A percentile compares a stretch with the other conserved stretches of the same genome.
Evolutionary conservation across 2,113 vertebrate species (phyloP).

Genomic region (Aldabrachelys gigantea): DNA sequence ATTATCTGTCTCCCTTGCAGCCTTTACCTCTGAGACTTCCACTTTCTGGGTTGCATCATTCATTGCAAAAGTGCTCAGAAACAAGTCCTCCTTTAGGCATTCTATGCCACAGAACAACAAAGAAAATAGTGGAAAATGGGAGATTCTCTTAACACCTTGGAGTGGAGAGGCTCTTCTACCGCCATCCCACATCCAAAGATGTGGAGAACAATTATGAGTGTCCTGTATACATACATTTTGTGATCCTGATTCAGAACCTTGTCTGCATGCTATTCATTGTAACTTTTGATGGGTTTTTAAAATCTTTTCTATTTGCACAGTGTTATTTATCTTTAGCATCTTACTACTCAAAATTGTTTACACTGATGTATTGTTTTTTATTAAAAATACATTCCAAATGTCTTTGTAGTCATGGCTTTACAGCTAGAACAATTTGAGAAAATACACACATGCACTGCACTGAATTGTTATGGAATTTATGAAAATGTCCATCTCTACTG

Average conservation of each 20-base stretch:
- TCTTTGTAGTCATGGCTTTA: background rate
- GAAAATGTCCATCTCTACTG: background rate
- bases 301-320: background rate
- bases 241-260: too few species aligned
- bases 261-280: background rate
- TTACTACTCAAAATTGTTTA: background rate
- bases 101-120: background rate
- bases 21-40: background rate
- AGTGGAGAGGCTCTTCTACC: background rate
- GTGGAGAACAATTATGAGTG: background rate
- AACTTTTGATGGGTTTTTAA: background rate
- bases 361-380: background rate
- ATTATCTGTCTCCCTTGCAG: background rate
- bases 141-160: background rate
- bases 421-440: background rate
- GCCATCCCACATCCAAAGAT: fast-evolving
- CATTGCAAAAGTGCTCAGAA: background rate
- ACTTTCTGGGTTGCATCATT: background rate
- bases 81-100: background rate
- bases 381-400: background rate
- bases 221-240: fast-evolving
- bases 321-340: background rate
- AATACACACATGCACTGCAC: too few species aligned
- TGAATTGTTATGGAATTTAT: background rate
- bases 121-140: background rate